These are phyloP conservation scores for Galemys pyrenaicus DNA, from an alignment of 2,113 vertebrate species.

Conservation along the genomic window DNA sequence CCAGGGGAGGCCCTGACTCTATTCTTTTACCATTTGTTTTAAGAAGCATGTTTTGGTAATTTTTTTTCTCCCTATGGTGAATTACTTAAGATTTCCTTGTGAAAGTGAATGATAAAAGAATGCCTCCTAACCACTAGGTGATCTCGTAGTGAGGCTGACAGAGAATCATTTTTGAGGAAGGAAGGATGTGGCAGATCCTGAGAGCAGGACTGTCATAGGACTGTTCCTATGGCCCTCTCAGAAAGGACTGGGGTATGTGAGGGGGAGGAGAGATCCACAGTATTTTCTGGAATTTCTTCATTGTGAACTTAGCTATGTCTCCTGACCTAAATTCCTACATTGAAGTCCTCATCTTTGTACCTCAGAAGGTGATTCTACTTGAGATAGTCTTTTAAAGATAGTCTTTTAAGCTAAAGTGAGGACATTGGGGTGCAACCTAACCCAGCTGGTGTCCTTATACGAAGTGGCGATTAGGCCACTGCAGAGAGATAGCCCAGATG, in stretches of 20 bases:
- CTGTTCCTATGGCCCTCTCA: not conserved
- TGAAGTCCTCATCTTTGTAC: not conserved
- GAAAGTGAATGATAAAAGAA: not conserved
- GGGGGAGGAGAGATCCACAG: not conserved
- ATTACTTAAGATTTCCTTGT: not conserved
- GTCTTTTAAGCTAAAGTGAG: not conserved
- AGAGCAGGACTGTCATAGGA: not conserved
- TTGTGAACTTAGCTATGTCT: not conserved
- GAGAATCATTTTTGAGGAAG: not conserved
- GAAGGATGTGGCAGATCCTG: not conserved
- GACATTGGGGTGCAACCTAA: not conserved
- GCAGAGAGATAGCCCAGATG: not conserved
- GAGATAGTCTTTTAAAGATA: too few relatives aligned
- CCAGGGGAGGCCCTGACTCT: too few relatives aligned
- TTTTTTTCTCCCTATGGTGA: not conserved
- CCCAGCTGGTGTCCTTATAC: not conserved
- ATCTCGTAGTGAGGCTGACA: not conserved
- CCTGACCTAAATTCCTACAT: too few relatives aligned
- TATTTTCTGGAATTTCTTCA: not conserved
- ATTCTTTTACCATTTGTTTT: not conserved
- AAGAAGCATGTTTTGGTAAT: not conserved
- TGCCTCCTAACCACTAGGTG: fast-evolving
- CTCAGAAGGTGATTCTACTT: not conserved
- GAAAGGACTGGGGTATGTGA: not conserved
- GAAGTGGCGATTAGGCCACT: not conserved